Percentiles rank a stretch among this genome's conserved stretches.
These are phyloP conservation scores for Pomatorhinus ruficollis DNA, from an alignment of 2,113 vertebrate species.

Conservation along the genomic window DNA sequence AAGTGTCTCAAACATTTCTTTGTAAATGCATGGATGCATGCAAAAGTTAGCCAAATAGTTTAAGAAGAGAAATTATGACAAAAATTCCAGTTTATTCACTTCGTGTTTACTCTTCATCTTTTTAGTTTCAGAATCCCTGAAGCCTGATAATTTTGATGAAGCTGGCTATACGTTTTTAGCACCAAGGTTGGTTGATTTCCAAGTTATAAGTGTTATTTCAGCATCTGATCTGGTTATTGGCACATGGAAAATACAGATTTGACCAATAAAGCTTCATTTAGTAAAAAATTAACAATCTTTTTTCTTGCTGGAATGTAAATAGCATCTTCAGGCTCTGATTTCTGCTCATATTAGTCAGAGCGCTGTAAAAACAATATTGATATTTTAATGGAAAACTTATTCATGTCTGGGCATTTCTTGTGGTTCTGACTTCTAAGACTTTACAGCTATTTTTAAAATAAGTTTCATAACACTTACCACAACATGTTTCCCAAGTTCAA, in stretches of 20 bases:
- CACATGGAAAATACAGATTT: not conserved
- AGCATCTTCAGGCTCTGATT: not conserved
- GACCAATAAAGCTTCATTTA: not conserved
- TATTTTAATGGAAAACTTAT: not conserved
- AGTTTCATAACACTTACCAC: not conserved
- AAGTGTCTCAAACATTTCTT: not conserved
- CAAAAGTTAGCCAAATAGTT: not conserved
- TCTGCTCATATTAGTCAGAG: not conserved
- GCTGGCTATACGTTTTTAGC: constrained; percentile 90
- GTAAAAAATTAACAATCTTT: not conserved
- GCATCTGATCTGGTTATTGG: not conserved
- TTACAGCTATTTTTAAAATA: not conserved
- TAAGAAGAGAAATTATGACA: not conserved
- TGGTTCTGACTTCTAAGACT: not conserved
- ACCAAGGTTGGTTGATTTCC: constrained; percentile 85
- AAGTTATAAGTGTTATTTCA: not conserved
- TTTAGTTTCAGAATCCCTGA: constrained; percentile 87
- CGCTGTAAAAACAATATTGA: not conserved
- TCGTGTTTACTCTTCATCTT: constrained; percentile 42
- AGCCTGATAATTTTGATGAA: constrained; percentile 87
- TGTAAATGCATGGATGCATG: not conserved
- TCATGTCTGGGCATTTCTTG: not conserved
- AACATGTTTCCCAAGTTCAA: not conserved
- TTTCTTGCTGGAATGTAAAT: not conserved
- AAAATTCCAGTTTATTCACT: not conserved